These are phyloP conservation scores for Eutrigla gurnardus DNA, from an alignment of 2,797 vertebrate genomes.

Conservation along the genomic window DNA sequence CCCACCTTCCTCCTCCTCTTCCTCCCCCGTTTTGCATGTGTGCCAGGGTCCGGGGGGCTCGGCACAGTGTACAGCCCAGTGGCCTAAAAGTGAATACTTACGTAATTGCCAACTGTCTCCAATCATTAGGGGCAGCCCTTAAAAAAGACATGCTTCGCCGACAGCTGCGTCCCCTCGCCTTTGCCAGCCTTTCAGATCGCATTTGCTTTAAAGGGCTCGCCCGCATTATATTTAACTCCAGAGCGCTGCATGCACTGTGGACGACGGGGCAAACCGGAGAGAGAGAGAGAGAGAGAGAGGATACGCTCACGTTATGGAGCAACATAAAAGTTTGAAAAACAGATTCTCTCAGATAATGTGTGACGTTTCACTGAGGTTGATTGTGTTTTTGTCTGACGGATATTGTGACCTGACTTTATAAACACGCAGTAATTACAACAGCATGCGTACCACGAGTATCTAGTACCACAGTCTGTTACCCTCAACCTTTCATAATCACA, in stretches of 20 bases:
- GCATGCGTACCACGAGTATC: constrained; percentile 1
- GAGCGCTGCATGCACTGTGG: constrained; percentile 66
- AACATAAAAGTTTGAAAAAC: constrained; percentile 40
- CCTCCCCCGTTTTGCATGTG: constrained; percentile 73
- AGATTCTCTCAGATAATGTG: constrained; percentile 9
- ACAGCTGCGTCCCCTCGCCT: constrained; percentile 87
- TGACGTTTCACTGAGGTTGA: neutral
- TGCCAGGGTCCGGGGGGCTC: constrained; percentile 79
- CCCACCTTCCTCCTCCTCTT: constrained; percentile 46
- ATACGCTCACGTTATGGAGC: constrained; percentile 51
- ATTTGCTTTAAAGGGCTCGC: constrained; percentile 84
- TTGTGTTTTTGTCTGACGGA: constrained; percentile 15
- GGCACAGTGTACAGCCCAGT: constrained; percentile 76
- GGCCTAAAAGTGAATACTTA: constrained; percentile 87
- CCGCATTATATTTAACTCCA: constrained; percentile 79
- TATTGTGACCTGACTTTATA: constrained; percentile 10
- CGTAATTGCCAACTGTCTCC: constrained; percentile 88
- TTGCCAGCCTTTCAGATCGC: constrained; percentile 87
- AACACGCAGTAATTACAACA: constrained; percentile 20
- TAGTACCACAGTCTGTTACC: neutral
- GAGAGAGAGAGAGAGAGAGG: constrained; percentile 30
- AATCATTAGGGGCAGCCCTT: constrained; percentile 88
- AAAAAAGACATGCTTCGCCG: constrained; percentile 85
- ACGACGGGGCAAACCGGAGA: constrained; percentile 25
- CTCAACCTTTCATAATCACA: constrained; percentile 5